Base-by-base conservation (phyloP, 2,113 vertebrate species). In the Hystrix brachyura region DNA sequence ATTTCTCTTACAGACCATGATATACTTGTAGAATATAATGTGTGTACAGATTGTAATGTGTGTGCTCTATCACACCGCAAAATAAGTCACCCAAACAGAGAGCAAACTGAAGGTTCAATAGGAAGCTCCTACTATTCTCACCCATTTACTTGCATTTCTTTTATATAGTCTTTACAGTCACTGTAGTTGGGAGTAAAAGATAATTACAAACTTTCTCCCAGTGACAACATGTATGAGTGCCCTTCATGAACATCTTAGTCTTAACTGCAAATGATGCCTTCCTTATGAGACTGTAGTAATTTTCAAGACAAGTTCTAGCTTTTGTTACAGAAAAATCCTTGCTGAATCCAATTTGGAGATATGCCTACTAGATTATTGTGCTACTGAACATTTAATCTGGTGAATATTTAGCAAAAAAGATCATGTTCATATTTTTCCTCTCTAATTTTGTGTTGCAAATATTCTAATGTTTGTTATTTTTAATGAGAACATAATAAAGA, bases 401-500 rank as follows among this genome's bases (percentile, higher is more conserved):
- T 67, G 29, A 81, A 48, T 78, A 67, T 86, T 95, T 80, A 79
- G 17, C 34, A 38, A 55, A 79, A 95, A 87, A 14, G 8, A 67
- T 95, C 67, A 67, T 12, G 25, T 87, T 88, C 13, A 19, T 57
- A 87, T 94, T 91, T 53, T 29, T 18, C n/a, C 91, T 43, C 25
- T 71, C 69, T 91, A 60, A 80, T 95, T 96, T 90, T 32, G 72
- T 43, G 10, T 72, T 79, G 17, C 57, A 96, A 67, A 46, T 80
- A 81, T 94, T 72, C 87, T 34, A 69, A 25, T 64, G 46, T 86
- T 96, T 97, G 55, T 78, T 97, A 94, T 95, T 95, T 96, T 96
- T 95, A 96, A 95, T 86, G 55, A 83, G 74, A 72, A 80, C 9
- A 51, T 83, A 86, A 93, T 76, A 92, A 89, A 95, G 71, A 89